Conservation (phyloP, 2,888 invertebrate genomes). For the Vesta saturnalis region DNA sequence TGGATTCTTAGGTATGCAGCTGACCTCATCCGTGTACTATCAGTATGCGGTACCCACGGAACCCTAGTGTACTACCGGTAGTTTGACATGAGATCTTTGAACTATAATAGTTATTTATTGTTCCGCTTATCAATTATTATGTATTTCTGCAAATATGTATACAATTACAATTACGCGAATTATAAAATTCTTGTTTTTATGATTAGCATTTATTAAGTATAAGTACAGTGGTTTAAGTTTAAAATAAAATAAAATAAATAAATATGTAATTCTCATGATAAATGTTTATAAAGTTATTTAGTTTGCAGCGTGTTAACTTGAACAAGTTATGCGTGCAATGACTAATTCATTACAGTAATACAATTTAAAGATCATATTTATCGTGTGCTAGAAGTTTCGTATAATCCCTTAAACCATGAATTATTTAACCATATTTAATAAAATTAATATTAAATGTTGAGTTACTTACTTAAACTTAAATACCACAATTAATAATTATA, state of each 20-base stretch:
- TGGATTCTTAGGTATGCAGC: conserved; percentile 32
- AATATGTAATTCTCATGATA: too few relatives aligned
- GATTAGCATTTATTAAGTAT: too few relatives aligned
- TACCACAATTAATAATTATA: too few relatives aligned
- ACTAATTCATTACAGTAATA: conserved; percentile 39
- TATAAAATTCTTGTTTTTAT: too few relatives aligned
- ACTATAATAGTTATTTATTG: conserved; percentile 19
- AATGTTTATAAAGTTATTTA: too few relatives aligned
- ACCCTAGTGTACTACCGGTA: conserved; percentile 35
- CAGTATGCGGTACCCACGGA: conserved; percentile 38
- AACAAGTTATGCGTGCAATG: conserved; percentile 32
- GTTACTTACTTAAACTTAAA: too few relatives aligned
- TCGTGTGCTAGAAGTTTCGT: conserved; percentile 33
- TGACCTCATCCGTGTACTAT: conserved; percentile 37
- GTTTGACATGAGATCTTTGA: conserved; percentile 30
- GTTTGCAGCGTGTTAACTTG: conserved; percentile 14
- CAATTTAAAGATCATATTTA: conserved; percentile 37
- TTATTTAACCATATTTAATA: conserved; percentile 26
- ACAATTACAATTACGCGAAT: too few relatives aligned
- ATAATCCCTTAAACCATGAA: conserved; percentile 32
- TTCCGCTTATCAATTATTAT: neutral
- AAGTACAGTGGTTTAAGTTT: too few relatives aligned
- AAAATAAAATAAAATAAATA: too few relatives aligned
- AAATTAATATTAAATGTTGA: too few relatives aligned
- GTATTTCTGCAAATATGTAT: neutral